Evolutionary conservation across 1,140 invertebrate genomes (phyloP).

Genomic region (Drosophila insularis): DNA sequence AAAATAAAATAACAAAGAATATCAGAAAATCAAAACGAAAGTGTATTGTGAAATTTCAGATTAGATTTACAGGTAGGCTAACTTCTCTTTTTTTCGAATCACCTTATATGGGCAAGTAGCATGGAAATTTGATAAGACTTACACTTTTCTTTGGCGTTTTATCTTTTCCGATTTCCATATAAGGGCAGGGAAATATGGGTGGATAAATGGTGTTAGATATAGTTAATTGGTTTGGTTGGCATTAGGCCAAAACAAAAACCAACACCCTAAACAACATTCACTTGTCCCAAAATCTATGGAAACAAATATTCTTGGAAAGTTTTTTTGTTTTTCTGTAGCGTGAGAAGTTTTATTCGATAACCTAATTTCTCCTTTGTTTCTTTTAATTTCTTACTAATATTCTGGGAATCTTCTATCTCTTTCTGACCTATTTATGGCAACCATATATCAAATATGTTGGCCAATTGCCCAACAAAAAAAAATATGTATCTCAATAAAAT

Average conservation of each 20-base stretch:
- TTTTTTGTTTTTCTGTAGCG: not conserved
- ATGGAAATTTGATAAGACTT: constrained; percentile 6
- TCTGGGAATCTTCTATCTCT: too few relatives aligned
- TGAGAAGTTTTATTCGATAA: not conserved
- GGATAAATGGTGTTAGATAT: constrained; percentile 18
- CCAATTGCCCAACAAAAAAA: too few relatives aligned
- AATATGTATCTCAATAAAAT: too few relatives aligned
- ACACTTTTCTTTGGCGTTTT: not conserved
- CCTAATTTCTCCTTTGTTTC: not conserved
- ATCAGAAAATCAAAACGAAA: not conserved
- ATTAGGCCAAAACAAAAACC: not conserved
- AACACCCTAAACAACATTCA: not conserved
- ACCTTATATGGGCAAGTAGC: constrained; percentile 5
- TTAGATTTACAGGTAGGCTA: not conserved
- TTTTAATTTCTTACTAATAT: too few relatives aligned
- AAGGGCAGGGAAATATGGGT: constrained; percentile 26
- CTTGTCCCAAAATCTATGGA: not conserved
- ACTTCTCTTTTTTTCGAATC: not conserved
- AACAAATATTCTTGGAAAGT: constrained; percentile 1
- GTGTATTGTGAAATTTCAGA: constrained; percentile 31
- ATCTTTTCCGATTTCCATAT: constrained; percentile 39
- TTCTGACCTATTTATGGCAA: too few relatives aligned
- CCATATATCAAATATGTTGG: too few relatives aligned
- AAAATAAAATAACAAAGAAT: not conserved
- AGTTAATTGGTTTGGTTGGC: not conserved